phyloP scores from a whole-genome alignment of 1,140 invertebrate genomes.

The Cyclargus thomasi region DNA sequence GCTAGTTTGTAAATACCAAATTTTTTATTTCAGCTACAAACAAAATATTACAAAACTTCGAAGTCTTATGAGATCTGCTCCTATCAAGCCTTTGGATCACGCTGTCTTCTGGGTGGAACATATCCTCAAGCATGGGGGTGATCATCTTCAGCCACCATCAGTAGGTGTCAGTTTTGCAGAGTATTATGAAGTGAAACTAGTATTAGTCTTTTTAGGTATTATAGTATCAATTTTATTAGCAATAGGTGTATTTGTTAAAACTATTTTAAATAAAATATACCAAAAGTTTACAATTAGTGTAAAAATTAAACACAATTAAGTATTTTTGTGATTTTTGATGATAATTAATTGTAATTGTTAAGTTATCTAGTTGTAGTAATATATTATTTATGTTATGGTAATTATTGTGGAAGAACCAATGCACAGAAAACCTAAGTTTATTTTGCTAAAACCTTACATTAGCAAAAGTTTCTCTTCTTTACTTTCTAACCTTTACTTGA shows the following conservation, averaged over 20 bases:
- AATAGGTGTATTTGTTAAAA: conserved; percentile 13
- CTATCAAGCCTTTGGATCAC: conserved; percentile 39
- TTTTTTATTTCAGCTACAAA: conserved; percentile 25
- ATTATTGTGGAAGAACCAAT: no score
- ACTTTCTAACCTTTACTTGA: no score
- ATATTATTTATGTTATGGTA: no score
- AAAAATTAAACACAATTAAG: background rate
- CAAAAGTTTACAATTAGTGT: background rate
- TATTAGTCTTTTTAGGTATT: conserved; percentile 24
- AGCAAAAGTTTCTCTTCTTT: no score
- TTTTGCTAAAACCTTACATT: no score
- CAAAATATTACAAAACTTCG: conserved; percentile 31
- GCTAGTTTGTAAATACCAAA: no score
- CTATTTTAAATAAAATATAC: background rate
- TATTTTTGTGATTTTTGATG: background rate
- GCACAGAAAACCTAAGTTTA: no score
- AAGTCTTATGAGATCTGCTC: conserved; percentile 29
- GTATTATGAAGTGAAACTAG: conserved; percentile 38
- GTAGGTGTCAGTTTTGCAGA: conserved; percentile 35
- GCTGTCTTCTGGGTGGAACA: conserved; percentile 78
- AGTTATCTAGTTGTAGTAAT: background rate
- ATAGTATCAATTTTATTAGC: conserved; percentile 21
- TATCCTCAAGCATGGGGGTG: conserved; percentile 69
- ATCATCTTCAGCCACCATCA: conserved; percentile 52
- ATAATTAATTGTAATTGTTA: background rate